Percentiles rank a stretch among this genome's conserved stretches.
phyloP scores from a whole-genome alignment of 2,888 invertebrate species.

The Napeogenes inachia region DNA sequence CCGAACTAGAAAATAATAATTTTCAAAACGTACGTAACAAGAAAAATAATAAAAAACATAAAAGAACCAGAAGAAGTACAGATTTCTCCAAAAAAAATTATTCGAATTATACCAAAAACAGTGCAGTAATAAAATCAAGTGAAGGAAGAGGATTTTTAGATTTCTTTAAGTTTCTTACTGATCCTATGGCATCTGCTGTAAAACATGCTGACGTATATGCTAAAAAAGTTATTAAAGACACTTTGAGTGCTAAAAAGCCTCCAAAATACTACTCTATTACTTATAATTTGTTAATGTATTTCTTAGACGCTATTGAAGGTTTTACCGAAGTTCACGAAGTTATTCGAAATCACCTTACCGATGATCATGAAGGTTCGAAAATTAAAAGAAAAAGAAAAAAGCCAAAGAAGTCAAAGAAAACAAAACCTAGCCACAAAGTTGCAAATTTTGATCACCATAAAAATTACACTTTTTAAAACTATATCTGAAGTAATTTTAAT shows the following conservation, averaged over 20 bases:
- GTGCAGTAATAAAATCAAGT: neutral
- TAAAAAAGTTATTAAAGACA: slow-evolving; percentile 44
- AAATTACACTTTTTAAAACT: neutral
- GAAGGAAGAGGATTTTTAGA: slow-evolving; percentile 40
- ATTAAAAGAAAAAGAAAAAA: slow-evolving; percentile 30
- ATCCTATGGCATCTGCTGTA: slow-evolving; percentile 42
- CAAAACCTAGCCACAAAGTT: slow-evolving; percentile 15
- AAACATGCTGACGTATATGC: slow-evolving; percentile 44
- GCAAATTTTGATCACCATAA: neutral
- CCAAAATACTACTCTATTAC: slow-evolving; percentile 54
- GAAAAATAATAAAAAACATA: slow-evolving; percentile 38
- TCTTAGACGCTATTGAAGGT: slow-evolving; percentile 57
- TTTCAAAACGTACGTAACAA: slow-evolving; percentile 37
- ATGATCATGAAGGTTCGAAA: slow-evolving; percentile 29
- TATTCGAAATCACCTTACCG: slow-evolving; percentile 38
- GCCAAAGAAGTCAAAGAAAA: slow-evolving; percentile 20
- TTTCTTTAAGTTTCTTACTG: slow-evolving; percentile 43
- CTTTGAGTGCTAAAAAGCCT: slow-evolving; percentile 45
- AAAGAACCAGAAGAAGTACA: slow-evolving; percentile 46
- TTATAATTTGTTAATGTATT: slow-evolving; percentile 54
- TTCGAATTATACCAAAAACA: slow-evolving; percentile 1
- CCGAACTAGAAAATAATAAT: slow-evolving; percentile 34
- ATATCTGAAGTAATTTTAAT: too few species aligned
- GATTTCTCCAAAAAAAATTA: slow-evolving; percentile 11
- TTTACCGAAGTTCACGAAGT: slow-evolving; percentile 49